Evolutionary conservation across 2,797 vertebrate species (phyloP), one percentile per base, ranked within the genome.

Genomic region (Sparus aurata): DNA sequence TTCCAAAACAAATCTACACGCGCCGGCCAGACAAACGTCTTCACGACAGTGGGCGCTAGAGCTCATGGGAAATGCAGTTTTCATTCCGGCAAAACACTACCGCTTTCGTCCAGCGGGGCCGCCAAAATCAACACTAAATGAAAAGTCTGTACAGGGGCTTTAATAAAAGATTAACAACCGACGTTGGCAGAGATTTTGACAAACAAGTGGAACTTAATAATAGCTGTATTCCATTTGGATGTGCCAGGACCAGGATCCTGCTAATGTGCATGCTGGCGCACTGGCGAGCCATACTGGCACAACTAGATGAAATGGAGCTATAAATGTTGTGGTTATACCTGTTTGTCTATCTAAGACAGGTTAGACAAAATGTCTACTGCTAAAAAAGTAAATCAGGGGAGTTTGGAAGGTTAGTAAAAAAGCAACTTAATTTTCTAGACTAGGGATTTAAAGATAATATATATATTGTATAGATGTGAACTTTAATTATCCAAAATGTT

Each of bases 161-260:
- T n/a, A 18, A 63, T 12, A 47, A 52, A 45, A 52, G 18, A 69
- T 62, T 1, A 52, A 66, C 20, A 46, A 61, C 55, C 30, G 8
- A 38, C 1, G 5, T 12, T 73, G 53, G 58, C 72, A 63, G 47
- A 47, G 55, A 63, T 64, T n/a, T 41, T 27, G 12, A 60, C 23
- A 53, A 76, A 72, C 63, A 66, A 54, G 65, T 66, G 69, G 38
- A 72, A 50, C 43, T 60, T 77, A 61, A 78, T 75, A 71, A 80
- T 50, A 66, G 46, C 52, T 64, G 22, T 4, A 47, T 61, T 75
- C 25, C 75, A 57, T 68, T 45, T 18, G 20, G n/a, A 41, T 65
- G 52, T 34, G 45, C 65, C 53, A 25, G 30, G 23, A 55, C 52
- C 30, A 46, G 30, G 61, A 27, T 38, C 34, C 38, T 71, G 62